These are phyloP conservation scores for Spodoptera litura DNA, from an alignment of 1,140 invertebrate genomes.

Conservation along the genomic window DNA sequence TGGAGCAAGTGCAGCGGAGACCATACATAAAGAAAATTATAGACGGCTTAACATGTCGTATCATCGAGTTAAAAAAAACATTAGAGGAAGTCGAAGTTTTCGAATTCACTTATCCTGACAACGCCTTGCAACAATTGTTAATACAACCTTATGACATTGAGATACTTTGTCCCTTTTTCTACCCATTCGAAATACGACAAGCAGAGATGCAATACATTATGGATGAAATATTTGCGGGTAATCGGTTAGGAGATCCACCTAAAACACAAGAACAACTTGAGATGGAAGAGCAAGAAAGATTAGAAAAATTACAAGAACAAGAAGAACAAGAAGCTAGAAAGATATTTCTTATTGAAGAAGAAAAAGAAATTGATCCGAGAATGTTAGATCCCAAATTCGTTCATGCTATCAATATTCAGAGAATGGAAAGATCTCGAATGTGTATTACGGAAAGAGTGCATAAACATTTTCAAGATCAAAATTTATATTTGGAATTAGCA, in stretches of 20 bases:
- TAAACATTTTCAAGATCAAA: constrained; percentile 71
- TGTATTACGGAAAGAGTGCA: constrained; percentile 60
- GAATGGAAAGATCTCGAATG: constrained; percentile 74
- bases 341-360: constrained; percentile 61
- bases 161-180: constrained; percentile 78
- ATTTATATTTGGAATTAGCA: constrained; percentile 76
- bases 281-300: constrained; percentile 61
- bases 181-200: constrained; percentile 76
- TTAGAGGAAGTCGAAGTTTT: constrained; percentile 77
- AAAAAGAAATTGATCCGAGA: constrained; percentile 62
- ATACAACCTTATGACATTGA: constrained; percentile 75
- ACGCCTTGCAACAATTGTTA: constrained; percentile 76
- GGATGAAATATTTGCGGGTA: constrained; percentile 78
- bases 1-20: constrained; percentile 78
- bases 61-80: constrained; percentile 72
- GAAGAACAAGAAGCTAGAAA: constrained; percentile 66
- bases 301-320: constrained; percentile 67
- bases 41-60: constrained; percentile 73
- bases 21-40: constrained; percentile 74
- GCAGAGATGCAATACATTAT: constrained; percentile 79
- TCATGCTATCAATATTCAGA: constrained; percentile 75
- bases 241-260: constrained; percentile 75
- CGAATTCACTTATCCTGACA: constrained; percentile 78
- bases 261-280: constrained; percentile 74
- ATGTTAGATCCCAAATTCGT: constrained; percentile 66